phyloP scores from a whole-genome alignment of 1,140 invertebrate genomes.

The Triops longicaudatus region DNA sequence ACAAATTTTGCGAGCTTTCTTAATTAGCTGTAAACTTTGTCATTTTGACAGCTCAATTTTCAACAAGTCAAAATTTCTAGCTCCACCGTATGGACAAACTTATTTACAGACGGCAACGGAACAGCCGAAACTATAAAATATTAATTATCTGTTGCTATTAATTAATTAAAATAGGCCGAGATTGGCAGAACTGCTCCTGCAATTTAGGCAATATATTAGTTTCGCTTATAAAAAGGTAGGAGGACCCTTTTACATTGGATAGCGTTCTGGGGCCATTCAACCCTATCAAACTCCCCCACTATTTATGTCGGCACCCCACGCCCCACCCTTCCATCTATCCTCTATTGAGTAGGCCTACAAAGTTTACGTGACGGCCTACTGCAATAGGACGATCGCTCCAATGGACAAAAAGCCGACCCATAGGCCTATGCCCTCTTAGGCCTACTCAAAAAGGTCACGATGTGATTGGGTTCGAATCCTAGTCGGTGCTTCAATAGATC shows the following conservation, averaged over 20 bases:
- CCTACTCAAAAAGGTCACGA: not conserved
- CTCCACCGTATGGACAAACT: no score
- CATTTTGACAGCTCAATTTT: no score
- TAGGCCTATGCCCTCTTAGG: not conserved
- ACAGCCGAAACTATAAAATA: no score
- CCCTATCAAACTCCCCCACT: conserved; percentile 5
- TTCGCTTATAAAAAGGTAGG: not conserved
- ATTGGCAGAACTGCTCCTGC: not conserved
- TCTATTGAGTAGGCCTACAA: conserved; percentile 4
- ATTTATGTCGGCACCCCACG: not conserved
- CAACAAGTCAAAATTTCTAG: no score
- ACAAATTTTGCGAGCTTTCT: no score
- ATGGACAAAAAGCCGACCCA: not conserved
- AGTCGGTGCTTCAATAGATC: not conserved
- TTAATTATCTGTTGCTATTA: not conserved
- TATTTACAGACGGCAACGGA: no score
- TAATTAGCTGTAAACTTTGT: no score
- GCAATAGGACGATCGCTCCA: not conserved
- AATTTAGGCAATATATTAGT: not conserved
- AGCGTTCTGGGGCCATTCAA: not conserved
- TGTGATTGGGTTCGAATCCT: not conserved
- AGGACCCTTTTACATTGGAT: not conserved
- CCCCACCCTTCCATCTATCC: not conserved
- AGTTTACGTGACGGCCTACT: not conserved
- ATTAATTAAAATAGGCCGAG: not conserved